Evolutionary conservation across 2,797 vertebrate species (phyloP), one percentile per base, ranked within the genome.

Genomic region (Botia almorhae): DNA sequence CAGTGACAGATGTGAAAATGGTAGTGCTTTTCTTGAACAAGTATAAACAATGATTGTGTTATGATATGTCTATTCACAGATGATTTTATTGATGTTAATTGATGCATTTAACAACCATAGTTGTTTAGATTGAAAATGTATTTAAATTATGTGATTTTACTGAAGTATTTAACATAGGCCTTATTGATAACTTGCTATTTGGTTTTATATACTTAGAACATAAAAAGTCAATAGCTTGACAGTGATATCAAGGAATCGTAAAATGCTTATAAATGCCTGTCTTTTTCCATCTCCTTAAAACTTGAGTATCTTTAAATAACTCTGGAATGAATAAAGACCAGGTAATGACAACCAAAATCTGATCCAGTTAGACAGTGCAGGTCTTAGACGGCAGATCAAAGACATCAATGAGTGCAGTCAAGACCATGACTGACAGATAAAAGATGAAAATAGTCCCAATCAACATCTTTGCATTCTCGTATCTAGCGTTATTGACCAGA

Each of bases 401-500:
- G 50, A 46, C 69, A 60, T 11, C 7, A 43, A 33, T 55, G 55
- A 29, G 26, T 39, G n/a, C 39, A 64, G 67, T 51, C 55, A 73
- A 16, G 29, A 16, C 60, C 36, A 46, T 78, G 81, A 81, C 10
- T 81, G 78, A 76, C 81, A 83, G 39, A 2, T 69, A 74, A 84
- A 53, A 71, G 75, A 69, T 58, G 70, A 51, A 84, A 83, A 86
- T 46, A 65, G 73, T 69, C 10, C 7, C 43, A 36, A 8, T 72
- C 69, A 3, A 23, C 39, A 46, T 75, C 68, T 14, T 13, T n/a
- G 56, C 58, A 51, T 53, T 53, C 46, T 79, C 69, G 43, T 46
- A 55, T 78, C 58, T 65, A 74, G 71, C n/a, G 48, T 74, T 67
- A 83, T 76, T 76, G 46, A 81, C 69, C 80, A 19, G n/a, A 73